phyloP scores from a whole-genome alignment of 2,113 vertebrate species.

The Sitta europaea region DNA sequence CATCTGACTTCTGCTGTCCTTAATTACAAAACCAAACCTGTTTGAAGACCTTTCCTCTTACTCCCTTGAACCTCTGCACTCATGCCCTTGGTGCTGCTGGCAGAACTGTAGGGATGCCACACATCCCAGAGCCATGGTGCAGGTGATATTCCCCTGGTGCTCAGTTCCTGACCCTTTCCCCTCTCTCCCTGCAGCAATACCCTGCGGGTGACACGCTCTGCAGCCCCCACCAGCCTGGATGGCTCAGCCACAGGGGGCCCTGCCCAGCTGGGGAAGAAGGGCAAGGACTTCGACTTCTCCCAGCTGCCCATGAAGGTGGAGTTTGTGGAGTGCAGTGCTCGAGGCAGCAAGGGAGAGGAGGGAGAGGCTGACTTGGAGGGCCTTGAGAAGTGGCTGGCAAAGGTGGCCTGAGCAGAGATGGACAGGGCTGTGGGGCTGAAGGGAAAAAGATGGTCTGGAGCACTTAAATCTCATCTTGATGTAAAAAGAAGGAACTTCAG shows the following conservation, averaged over 20 bases:
- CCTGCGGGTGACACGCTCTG: constrained; percentile 87
- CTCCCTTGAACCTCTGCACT: neutral
- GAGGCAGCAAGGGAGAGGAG: constrained; percentile 78
- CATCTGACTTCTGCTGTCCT: neutral
- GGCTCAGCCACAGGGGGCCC: constrained; percentile 68
- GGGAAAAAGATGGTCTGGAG: neutral
- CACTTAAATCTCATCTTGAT: neutral
- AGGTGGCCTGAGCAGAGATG: constrained; percentile 68
- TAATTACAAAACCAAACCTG: neutral
- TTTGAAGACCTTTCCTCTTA: neutral
- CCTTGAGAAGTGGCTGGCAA: constrained; percentile 85
- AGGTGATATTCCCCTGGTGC: neutral
- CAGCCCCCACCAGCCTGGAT: constrained; percentile 89
- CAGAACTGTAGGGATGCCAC: neutral
- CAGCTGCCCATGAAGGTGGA: constrained; percentile 90
- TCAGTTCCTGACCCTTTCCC: neutral
- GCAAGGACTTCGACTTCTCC: constrained; percentile 94
- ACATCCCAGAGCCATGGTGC: accelerated
- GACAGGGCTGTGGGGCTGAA: neutral
- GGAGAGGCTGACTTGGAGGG: constrained; percentile 76
- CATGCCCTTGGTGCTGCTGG: neutral
- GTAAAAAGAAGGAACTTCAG: neutral
- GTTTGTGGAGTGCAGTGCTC: constrained; percentile 91
- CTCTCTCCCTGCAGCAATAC: constrained; percentile 81
- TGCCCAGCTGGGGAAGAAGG: constrained; percentile 88